Base-by-base conservation (phyloP, 2,797 vertebrate species). In the Parambassis ranga region DNA sequence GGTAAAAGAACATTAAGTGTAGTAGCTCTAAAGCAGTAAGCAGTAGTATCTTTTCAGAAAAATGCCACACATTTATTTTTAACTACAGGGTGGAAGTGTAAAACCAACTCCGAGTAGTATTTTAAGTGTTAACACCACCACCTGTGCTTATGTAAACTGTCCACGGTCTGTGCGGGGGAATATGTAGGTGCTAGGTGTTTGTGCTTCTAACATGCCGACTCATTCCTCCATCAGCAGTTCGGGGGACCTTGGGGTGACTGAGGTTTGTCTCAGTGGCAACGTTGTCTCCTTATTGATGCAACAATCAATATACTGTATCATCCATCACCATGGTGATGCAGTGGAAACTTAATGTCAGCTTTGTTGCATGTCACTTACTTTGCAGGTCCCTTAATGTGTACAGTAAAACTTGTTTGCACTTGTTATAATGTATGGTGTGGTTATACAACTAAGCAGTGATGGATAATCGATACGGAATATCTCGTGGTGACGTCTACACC, bases 191-290 rank as follows among this genome's bases (percentile, higher is more conserved):
- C n/a, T 22, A 6, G 56, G 36, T 19, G 35, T 58, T 9, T 43
- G 41, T 49, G 19, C 9, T 5, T 26, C 8, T 4, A 49, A 62
- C 43, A 62, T 59, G 74, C 66, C 76, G 14, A 65, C 31, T 71
- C 47, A 57, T 65, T 66, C 48, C 71, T 67, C 50, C 56, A 77
- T 88, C 83, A 84, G 83, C 83, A 86, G 35, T 79, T 75, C 67
- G 13, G 32, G 31, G 66, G 60, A 71, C 68, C 36, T 65, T 53
- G n/a, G 50, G 64, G 53, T 76, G 65, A 47, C 60, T 31, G 10
- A 62, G 65, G 69, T 70, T 77, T 33, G 13, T 60, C 47, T 67
- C 39, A 14, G 47, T 44, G 61, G 48, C 75, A 67, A 35, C 35
- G 2, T 53, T 66, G 66, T 80, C 71, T 51, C 64, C 27, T 60